Base-by-base conservation (phyloP, 2,888 invertebrate genomes). In the Habrosyne pyritoides region DNA sequence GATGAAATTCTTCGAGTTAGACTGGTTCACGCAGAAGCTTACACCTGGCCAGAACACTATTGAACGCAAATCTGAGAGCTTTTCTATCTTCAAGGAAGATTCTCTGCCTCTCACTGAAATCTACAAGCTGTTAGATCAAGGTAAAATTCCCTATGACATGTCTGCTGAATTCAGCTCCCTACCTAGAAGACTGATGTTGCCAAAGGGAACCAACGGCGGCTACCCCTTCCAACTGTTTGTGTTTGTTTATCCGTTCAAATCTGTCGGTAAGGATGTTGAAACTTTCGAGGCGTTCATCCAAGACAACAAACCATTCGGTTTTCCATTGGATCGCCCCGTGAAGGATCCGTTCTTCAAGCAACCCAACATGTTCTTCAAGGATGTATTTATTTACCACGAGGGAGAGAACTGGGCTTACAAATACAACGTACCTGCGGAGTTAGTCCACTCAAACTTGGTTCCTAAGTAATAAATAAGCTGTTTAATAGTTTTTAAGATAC, bases 101-200 rank as follows among this genome's bases (percentile, higher is more conserved):
- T 93, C 93, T 24, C 90, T 94, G 57, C 93, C 95, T 21, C 93
- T 93, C 72, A 86, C 89, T 24, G 91, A 95, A 54, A 84, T 96
- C 54, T 93, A 93, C 79, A 92, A 94, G 57, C 90, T 95, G 50
- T 86, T 95, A 65, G 83, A 90, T 18, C 93, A 95, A 64, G 79
- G 81, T 50, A 71, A 86, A 61, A 91, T 95, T 73, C 93, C 93
- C 21, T 68, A 88, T 66, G 93, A 94, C 64, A 91, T 93, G 81
- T 88, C 88, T 55, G 89, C 93, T 61, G 83, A 90, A 48, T 91
- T 94, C 67, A 94, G 93, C 62, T 93, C 93, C 53, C 93, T 95
- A 87, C 96, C 96, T 3, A 93, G 94, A 59, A 94, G 96, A 64
- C 87, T 96, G 53, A 86, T 96, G 75, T 83, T 97, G 57, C 97